These are phyloP conservation scores for Clarias batrachus DNA, from an alignment of 2,113 vertebrate species.

Conservation along the genomic window DNA sequence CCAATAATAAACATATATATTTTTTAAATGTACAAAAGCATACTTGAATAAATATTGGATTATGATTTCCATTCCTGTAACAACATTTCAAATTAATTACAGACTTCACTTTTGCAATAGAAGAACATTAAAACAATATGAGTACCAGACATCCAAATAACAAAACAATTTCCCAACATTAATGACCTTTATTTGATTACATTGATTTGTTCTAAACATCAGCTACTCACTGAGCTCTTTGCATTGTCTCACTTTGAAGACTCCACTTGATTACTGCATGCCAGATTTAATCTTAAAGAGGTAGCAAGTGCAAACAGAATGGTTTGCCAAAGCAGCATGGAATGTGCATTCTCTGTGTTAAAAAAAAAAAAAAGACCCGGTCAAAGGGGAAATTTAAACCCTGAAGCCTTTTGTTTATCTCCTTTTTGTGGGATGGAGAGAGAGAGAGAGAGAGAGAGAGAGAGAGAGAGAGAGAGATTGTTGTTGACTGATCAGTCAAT, in stretches of 20 bases:
- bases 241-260: background rate
- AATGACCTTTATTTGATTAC: background rate
- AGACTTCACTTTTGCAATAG: background rate
- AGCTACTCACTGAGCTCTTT: background rate
- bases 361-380: background rate
- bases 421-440: background rate
- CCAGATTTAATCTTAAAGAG: constrained; percentile 6
- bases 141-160: no score
- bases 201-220: constrained; percentile 4
- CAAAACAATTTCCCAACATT: background rate
- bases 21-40: background rate
- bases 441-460: no score
- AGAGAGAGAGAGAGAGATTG: background rate
- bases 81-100: background rate
- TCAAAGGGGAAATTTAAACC: background rate
- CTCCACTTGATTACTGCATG: background rate
- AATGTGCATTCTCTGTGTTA: background rate
- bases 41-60: background rate
- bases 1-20: background rate
- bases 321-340: background rate
- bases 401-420: constrained; percentile 8
- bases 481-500: background rate
- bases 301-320: background rate
- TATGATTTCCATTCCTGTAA: background rate
- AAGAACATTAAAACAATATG: background rate